Evolutionary conservation across 1,140 invertebrate species (phyloP).

Genomic region (Sesamia nonagrioides): DNA sequence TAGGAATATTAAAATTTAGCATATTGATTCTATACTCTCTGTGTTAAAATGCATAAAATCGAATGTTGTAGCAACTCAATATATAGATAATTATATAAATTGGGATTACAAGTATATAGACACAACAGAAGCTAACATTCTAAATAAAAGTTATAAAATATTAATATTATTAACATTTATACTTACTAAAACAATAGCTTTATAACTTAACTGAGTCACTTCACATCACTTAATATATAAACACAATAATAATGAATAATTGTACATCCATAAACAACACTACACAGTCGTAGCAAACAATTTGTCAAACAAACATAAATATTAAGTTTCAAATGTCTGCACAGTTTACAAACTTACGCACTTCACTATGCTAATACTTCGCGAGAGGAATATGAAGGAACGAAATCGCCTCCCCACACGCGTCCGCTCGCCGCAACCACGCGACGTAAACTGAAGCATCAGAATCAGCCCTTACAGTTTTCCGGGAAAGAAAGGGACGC

Average conservation of each 20-base stretch:
- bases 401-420: conserved; percentile 52
- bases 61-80: too few relatives aligned
- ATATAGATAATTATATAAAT: too few relatives aligned
- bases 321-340: conserved; percentile 59
- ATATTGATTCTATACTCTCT: too few relatives aligned
- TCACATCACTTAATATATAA: conserved; percentile 31
- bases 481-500: conserved; percentile 72
- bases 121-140: too few relatives aligned
- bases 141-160: too few relatives aligned
- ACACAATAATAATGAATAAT: conserved; percentile 36
- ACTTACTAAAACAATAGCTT: conserved; percentile 20
- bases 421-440: conserved; percentile 61
- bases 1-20: too few relatives aligned
- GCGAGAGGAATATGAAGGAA: conserved; percentile 52
- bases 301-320: conserved; percentile 10
- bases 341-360: conserved; percentile 54
- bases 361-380: conserved; percentile 60
- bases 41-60: too few relatives aligned
- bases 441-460: conserved; percentile 76
- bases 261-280: conserved; percentile 17
- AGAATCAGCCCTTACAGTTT: conserved; percentile 75
- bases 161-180: too few relatives aligned
- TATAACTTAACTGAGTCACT: conserved; percentile 6
- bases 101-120: too few relatives aligned
- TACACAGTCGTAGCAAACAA: conserved; percentile 19